Evolutionary conservation across 2,797 vertebrate species (phyloP).

Genomic region (Morelia viridis): DNA sequence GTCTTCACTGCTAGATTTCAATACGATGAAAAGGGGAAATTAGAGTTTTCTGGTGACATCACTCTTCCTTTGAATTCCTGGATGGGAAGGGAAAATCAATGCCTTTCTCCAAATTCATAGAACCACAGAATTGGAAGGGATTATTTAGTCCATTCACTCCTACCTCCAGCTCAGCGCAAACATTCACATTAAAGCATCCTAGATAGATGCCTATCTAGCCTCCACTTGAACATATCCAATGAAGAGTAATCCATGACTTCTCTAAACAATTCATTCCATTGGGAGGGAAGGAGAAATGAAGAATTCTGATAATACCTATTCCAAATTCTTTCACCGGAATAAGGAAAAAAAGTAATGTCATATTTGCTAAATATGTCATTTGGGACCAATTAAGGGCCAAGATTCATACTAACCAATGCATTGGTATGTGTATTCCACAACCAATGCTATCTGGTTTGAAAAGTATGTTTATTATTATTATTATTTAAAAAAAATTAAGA

Average conservation of each 20-base stretch:
- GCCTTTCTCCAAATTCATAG: neutral
- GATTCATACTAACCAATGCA: neutral
- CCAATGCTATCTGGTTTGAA: neutral
- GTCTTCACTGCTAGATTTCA: neutral
- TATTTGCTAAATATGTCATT: neutral
- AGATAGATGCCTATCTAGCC: neutral
- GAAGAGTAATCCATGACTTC: neutral
- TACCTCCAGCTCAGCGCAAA: neutral
- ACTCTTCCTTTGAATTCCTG: neutral
- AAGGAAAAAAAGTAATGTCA: neutral
- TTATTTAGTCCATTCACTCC: no score
- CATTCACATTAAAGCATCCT: neutral
- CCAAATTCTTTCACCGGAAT: neutral
- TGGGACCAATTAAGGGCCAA: neutral
- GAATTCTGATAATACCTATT: neutral
- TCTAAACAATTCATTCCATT: neutral
- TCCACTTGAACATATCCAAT: neutral
- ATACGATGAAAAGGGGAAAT: neutral
- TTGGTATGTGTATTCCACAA: neutral
- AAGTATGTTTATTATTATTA: neutral
- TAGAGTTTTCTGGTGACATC: neutral
- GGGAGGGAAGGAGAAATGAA: neutral
- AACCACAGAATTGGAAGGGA: neutral
- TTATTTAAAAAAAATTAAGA: neutral
- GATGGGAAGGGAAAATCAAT: neutral